Base-by-base conservation (phyloP, 2,888 invertebrate species). In the Drosophila mayaguana region DNA sequence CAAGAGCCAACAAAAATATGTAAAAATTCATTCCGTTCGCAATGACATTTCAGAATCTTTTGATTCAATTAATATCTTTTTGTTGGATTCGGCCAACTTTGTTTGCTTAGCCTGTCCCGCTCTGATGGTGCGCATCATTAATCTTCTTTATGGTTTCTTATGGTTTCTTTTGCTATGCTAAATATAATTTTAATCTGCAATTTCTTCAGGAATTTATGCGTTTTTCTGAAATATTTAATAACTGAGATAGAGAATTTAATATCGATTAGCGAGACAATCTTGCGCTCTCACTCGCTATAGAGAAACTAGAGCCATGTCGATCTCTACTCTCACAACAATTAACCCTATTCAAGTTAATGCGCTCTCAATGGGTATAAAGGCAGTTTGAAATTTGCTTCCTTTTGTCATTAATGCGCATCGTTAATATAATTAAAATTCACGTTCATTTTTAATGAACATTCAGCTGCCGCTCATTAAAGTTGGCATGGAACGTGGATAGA, bases 41-140 rank as follows among this genome's bases (percentile, higher is more conserved):
- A 20, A 40, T 66, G 66, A 40, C 54, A 53, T 64, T 43, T 38
- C 9, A 18, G 22, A 36, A 45, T 16, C 43, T 46, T 54, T 40
- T 46, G 38, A 66, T 40, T 38, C 22, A 66, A 66, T 48, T 55
- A 48, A 55, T 14, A 48, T 55, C 40, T 8, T 40, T 46, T 48
- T 48, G 40, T 28, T 32, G 56, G 11, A 22, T 34, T n/a, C 14
- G 3, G 20, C 4, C 9, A 6, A 16, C 18, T 66, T 46, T 11
- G 22, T 20, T 36, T 16, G 48, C 18, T 22, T 11, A 14, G 20
- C 12, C 53, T 14, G 36, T 12, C 12, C 53, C 4, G 36, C n/a
- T 36, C n/a, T 16, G 32, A 7, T 32, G 32, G 32, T 20, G 22
- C 36, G 45, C 51, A 53, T 65, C 54, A 55, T 66, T 66, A 55